Evolutionary conservation across 2,797 vertebrate species (phyloP), one percentile per base, ranked within the genome.

Genomic region (Gadopsis bispinosus): DNA sequence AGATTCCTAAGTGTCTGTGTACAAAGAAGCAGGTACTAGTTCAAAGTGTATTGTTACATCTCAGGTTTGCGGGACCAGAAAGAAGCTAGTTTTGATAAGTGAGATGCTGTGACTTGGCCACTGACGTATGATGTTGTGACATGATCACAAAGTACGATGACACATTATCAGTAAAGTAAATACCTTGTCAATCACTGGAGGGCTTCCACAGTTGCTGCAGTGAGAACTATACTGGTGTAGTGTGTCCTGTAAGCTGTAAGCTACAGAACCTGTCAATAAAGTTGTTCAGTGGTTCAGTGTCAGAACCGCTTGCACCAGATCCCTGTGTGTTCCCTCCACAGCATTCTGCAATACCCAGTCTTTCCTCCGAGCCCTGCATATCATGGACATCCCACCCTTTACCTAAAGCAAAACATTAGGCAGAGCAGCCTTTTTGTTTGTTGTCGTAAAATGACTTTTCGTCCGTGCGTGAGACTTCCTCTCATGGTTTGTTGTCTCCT

Each of bases 231-330:
- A 64, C 89, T 90, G 92, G 92, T 93, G 93, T 92, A 88, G 92
- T 91, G 91, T 95, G 91, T 92, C 90, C 92, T 93, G 93, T 92
- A 87, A 90, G 92, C 93, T 94, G 93, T 93, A 93, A 91, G 93
- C 93, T 94, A 89, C 92, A 94, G 91, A 93, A 91, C 92, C 93
- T 94, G 89, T 95, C 92, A 94, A 95, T 95, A 95, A 95, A 95
- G 92, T 87, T 93, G 80, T 92, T 93, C 79, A 87, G 90, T 88
- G 93, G 92, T 94, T 95, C 92, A 47, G 76, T 92, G 92, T 90
- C 83, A 86, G 92, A 94, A 88, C 93, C 80, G 73, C 85, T 88
- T 90, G 80, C 92, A 93, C 87, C 91, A 94, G 90, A 93, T 92
- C 94, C 92, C 84, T 93, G 93, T 95, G 94, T 95, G 93, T 94